Percentiles rank a stretch among this genome's conserved stretches.
phyloP scores from a whole-genome alignment of 2,888 invertebrate genomes.

The Scaptomyza caliginosa region DNA sequence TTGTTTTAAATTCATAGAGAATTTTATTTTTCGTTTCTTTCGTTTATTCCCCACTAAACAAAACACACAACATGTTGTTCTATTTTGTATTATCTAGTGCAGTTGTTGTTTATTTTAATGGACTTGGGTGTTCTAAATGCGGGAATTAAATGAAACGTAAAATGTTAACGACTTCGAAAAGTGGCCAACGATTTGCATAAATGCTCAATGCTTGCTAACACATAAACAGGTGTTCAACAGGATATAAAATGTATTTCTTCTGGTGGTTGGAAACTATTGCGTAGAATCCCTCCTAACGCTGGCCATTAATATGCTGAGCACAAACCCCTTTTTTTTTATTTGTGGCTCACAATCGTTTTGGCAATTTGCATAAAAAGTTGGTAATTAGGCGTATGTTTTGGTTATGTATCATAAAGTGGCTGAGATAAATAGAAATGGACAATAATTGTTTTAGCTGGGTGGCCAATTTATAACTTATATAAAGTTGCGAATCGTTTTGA shows the following conservation, averaged over 20 bases:
- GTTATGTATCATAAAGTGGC: constrained; percentile 35
- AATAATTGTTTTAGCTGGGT: constrained; percentile 12
- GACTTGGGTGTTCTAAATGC: constrained; percentile 70
- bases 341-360: constrained; percentile 17
- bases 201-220: constrained; percentile 30
- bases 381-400: constrained; percentile 50
- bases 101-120: constrained; percentile 61
- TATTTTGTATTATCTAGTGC: constrained; percentile 46
- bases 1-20: constrained; percentile 15
- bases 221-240: constrained; percentile 74
- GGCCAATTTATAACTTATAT: constrained; percentile 6
- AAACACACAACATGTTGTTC: constrained; percentile 43
- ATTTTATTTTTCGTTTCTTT: constrained; percentile 8
- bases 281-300: constrained; percentile 40
- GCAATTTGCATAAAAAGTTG: constrained; percentile 54
- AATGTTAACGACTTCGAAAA: constrained; percentile 42
- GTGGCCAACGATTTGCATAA: constrained; percentile 61
- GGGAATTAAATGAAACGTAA: constrained; percentile 67
- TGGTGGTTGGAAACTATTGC: constrained; percentile 53
- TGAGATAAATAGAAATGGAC: constrained; percentile 19
- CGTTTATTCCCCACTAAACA: no score
- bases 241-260: constrained; percentile 59
- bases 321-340: constrained; percentile 23
- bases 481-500: no score
- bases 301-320: constrained; percentile 56